These are phyloP conservation scores for Distichodus sexfasciatus DNA, from an alignment of 2,797 vertebrate species.

Conservation along the genomic window DNA sequence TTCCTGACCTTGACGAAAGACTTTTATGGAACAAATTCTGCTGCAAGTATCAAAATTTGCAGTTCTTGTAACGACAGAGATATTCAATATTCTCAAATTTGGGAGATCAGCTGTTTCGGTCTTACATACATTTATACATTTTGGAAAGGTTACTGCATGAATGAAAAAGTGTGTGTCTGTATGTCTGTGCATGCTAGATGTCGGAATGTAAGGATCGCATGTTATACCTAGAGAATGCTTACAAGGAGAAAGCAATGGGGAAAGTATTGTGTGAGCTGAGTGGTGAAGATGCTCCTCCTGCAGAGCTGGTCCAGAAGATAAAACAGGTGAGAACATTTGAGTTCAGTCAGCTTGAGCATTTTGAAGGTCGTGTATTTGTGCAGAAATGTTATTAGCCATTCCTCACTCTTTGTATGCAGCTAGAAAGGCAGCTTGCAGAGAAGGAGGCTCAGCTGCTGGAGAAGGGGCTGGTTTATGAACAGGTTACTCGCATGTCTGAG, in stretches of 20 bases:
- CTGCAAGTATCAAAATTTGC: too few species aligned
- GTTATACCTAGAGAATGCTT: slow-evolving; percentile 64
- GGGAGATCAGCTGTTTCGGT: too few species aligned
- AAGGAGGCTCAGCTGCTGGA: slow-evolving; percentile 83
- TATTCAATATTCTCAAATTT: too few species aligned
- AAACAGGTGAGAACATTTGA: slow-evolving; percentile 73
- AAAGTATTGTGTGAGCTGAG: slow-evolving; percentile 61
- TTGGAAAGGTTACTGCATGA: not conserved
- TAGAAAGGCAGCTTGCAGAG: slow-evolving; percentile 78
- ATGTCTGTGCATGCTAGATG: slow-evolving; percentile 67
- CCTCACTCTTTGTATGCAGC: slow-evolving; percentile 60
- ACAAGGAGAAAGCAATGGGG: slow-evolving; percentile 62
- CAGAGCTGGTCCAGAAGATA: slow-evolving; percentile 80
- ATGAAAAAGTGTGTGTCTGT: slow-evolving; percentile 25
- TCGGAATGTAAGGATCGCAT: slow-evolving; percentile 81
- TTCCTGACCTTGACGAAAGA: too few species aligned
- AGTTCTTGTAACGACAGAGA: too few species aligned
- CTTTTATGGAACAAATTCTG: too few species aligned
- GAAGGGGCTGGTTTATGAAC: slow-evolving; percentile 81
- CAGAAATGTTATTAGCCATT: not conserved
- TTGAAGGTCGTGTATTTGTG: not conserved
- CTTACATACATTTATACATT: too few species aligned
- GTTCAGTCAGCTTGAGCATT: not conserved
- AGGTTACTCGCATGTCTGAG: slow-evolving; percentile 75
- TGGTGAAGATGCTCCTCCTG: slow-evolving; percentile 76